Evolutionary conservation across 2,113 vertebrate species (phyloP).

Genomic region (Excalfactoria chinensis): DNA sequence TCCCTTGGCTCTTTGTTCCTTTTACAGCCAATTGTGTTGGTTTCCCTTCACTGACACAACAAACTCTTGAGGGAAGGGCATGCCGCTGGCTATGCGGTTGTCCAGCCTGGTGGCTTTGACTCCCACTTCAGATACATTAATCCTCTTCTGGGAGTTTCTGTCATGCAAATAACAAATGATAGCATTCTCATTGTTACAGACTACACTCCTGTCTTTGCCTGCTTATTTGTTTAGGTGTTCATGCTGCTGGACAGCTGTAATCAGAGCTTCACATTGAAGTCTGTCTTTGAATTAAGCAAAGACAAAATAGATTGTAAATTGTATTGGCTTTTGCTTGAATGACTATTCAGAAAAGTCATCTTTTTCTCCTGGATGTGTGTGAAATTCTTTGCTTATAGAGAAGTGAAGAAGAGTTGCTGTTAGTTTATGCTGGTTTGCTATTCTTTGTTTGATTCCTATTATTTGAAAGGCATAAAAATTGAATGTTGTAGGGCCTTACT

Average conservation of each 20-base stretch:
- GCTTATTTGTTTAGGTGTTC: constrained; percentile 6
- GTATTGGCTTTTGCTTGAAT: constrained; percentile 23
- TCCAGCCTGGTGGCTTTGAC: not conserved
- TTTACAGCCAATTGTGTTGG: not conserved
- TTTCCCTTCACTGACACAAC: not conserved
- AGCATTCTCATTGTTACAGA: accelerated
- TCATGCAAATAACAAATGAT: not conserved
- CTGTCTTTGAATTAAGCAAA: constrained; percentile 34
- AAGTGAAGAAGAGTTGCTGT: not conserved
- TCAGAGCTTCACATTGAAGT: constrained; percentile 21
- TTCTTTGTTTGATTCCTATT: not conserved
- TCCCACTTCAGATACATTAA: not conserved
- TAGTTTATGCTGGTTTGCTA: not conserved
- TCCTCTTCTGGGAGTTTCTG: not conserved
- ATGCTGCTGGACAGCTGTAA: constrained; percentile 12
- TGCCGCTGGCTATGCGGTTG: not conserved
- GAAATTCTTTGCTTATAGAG: not conserved
- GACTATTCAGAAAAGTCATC: not conserved
- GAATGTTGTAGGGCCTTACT: not conserved
- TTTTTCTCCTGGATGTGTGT: not conserved
- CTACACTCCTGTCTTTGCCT: not conserved
- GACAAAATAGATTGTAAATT: constrained; percentile 13
- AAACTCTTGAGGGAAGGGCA: not conserved
- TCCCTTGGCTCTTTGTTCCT: not conserved
- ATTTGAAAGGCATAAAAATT: not conserved